These are phyloP conservation scores for Cyclina sinensis DNA, from an alignment of 1,140 invertebrate species.

Conservation along the genomic window DNA sequence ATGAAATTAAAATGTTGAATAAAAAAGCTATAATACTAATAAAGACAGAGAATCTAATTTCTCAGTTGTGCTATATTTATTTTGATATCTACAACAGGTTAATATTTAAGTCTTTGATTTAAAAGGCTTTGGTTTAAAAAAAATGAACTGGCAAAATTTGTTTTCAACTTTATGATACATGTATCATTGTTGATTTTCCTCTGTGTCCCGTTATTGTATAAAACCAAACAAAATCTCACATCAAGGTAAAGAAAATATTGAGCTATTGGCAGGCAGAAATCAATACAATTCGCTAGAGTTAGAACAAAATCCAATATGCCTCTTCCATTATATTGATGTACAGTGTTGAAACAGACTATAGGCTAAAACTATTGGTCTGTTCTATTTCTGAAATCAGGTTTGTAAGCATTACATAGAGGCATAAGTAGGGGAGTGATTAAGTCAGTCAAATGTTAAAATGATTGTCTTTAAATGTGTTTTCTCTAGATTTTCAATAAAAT, in stretches of 20 bases:
- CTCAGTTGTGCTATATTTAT: too few species aligned
- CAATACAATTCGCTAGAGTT: conserved; percentile 33
- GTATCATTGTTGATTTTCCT: conserved; percentile 26
- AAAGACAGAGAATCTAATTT: too few species aligned
- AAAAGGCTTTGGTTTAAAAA: too few species aligned
- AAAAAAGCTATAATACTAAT: too few species aligned
- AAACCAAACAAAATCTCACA: conserved; percentile 35
- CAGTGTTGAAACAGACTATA: conserved; percentile 55
- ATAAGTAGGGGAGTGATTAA: neutral
- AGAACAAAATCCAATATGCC: conserved; percentile 50
- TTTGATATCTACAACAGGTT: too few species aligned
- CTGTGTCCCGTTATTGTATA: conserved; percentile 13
- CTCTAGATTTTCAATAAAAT: neutral
- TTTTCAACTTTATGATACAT: conserved; percentile 9
- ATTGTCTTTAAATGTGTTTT: neutral
- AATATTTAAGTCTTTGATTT: too few species aligned
- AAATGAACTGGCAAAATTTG: too few species aligned
- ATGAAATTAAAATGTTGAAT: too few species aligned
- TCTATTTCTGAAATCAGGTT: conserved; percentile 64
- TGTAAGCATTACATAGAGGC: conserved; percentile 37
- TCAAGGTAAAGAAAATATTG: conserved; percentile 50
- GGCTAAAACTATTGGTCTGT: conserved; percentile 59
- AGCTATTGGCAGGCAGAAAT: conserved; percentile 52
- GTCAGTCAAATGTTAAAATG: neutral
- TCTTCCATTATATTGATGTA: conserved; percentile 36